phyloP scores from a whole-genome alignment of 2,797 vertebrate genomes.

The Aeoliscus strigatus region DNA sequence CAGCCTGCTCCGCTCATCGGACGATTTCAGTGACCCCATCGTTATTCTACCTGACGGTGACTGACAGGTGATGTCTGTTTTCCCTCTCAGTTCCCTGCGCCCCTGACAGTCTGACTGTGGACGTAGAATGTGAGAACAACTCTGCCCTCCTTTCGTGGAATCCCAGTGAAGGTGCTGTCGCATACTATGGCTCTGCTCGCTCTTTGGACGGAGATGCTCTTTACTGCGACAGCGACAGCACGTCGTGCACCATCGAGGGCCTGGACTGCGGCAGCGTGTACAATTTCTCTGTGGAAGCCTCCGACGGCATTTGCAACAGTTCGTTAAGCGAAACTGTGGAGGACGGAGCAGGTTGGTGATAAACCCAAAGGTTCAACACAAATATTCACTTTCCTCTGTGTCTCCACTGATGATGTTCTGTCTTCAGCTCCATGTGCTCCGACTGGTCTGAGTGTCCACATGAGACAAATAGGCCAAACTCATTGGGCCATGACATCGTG shows the following conservation, averaged over 20 bases:
- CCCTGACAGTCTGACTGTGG: conserved; percentile 55
- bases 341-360: conserved; percentile 68
- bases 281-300: conserved; percentile 70
- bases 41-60: too few species aligned
- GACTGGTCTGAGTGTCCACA: conserved; percentile 25
- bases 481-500: conserved; percentile 65
- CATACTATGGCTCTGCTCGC: conserved; percentile 57
- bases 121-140: conserved; percentile 57
- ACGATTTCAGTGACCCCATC: background rate
- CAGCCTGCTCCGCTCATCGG: background rate
- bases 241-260: conserved; percentile 58
- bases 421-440: conserved; percentile 62
- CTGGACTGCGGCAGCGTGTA: conserved; percentile 71
- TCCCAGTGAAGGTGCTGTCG: conserved; percentile 41
- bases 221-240: conserved; percentile 47
- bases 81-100: conserved; percentile 69
- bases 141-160: conserved; percentile 69
- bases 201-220: conserved; percentile 23
- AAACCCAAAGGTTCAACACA: background rate
- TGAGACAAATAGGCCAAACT: conserved; percentile 37
- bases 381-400: background rate
- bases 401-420: conserved; percentile 5
- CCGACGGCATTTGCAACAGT: conserved; percentile 70
- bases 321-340: conserved; percentile 45
- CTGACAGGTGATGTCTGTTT: background rate